phyloP scores from a whole-genome alignment of 35 echinoderm and acorn worm genomes.

The Patiria miniata region DNA sequence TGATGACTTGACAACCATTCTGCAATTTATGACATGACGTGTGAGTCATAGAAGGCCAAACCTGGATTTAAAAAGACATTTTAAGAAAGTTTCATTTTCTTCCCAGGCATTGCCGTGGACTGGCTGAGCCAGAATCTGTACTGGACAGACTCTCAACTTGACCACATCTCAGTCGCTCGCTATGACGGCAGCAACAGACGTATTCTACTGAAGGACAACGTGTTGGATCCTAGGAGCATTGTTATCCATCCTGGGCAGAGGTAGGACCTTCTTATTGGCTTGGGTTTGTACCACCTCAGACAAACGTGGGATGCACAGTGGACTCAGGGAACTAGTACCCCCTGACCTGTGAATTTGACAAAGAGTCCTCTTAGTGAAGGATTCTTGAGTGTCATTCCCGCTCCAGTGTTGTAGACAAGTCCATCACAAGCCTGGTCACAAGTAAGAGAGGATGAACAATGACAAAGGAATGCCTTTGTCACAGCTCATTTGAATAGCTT shows the following conservation, averaged over 20 bases:
- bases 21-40: too few species aligned
- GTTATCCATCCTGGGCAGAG: constrained; percentile 62
- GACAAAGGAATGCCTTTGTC: too few species aligned
- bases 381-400: too few species aligned
- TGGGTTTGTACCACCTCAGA: neutral
- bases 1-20: too few species aligned
- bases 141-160: constrained; percentile 67
- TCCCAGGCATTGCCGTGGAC: constrained; percentile 79
- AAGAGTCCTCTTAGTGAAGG: too few species aligned
- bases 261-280: constrained; percentile 27
- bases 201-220: constrained; percentile 48
- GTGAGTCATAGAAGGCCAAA: too few species aligned
- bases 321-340: neutral
- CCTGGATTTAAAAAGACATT: too few species aligned
- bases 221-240: constrained; percentile 66
- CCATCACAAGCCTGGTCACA: too few species aligned
- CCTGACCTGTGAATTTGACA: too few species aligned
- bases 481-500: too few species aligned
- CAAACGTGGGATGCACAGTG: neutral
- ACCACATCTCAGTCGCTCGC: constrained; percentile 70
- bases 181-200: constrained; percentile 72
- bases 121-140: constrained; percentile 78
- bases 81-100: neutral
- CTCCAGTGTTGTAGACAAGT: too few species aligned
- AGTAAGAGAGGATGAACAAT: too few species aligned